phyloP scores from a whole-genome alignment of 23 tunicate genomes.

The Ciona savignyi region DNA sequence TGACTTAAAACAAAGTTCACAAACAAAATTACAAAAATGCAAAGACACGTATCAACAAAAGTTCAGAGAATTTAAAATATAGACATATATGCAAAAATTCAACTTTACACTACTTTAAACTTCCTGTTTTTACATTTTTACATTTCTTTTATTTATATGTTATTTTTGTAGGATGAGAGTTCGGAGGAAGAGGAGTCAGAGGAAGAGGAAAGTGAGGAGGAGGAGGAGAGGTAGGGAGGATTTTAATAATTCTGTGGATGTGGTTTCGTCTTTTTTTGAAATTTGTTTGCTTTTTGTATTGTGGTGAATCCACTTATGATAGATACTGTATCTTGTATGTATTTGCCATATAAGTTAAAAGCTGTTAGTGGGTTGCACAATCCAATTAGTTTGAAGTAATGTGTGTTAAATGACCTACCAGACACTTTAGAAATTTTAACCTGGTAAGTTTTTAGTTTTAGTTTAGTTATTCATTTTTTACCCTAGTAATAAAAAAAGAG shows the following conservation, averaged over 20 bases:
- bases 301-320: too few species aligned
- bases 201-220: slow-evolving; percentile 53
- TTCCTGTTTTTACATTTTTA: neutral
- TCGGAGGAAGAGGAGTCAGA: slow-evolving; percentile 37
- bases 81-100: slow-evolving; percentile 9
- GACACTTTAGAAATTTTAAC: too few species aligned
- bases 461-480: neutral
- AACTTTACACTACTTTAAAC: neutral
- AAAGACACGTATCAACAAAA: neutral
- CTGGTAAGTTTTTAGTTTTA: neutral
- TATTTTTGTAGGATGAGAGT: slow-evolving; percentile 35
- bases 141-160: too few species aligned
- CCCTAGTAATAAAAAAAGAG: neutral
- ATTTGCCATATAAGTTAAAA: too few species aligned
- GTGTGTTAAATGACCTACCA: too few species aligned
- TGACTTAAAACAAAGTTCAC: too few species aligned
- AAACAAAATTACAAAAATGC: neutral
- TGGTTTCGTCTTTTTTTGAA: neutral
- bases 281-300: too few species aligned
- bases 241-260: neutral
- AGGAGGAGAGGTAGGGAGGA: slow-evolving; percentile 31
- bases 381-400: neutral
- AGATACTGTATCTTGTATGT: too few species aligned
- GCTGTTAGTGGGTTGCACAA: too few species aligned
- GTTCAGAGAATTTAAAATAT: neutral